Evolutionary conservation across 1,140 invertebrate genomes (phyloP).

Genomic region (Popillia japonica): DNA sequence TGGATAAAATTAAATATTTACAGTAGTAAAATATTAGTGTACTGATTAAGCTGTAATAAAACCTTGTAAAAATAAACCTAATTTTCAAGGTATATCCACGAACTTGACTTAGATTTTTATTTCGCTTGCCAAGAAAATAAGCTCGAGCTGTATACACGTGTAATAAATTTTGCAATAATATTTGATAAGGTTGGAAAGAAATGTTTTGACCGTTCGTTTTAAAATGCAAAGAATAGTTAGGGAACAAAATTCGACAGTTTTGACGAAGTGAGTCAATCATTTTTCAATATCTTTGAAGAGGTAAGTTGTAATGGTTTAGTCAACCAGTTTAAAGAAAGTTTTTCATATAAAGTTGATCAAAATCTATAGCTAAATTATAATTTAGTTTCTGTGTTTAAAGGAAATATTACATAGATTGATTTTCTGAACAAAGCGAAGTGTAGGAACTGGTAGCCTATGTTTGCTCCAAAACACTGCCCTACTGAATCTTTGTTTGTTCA

Average conservation of each 20-base stretch:
- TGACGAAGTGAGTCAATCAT: background rate
- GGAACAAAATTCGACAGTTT: background rate
- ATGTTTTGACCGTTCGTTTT: background rate
- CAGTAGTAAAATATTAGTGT: constrained; percentile 15
- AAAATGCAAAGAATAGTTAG: background rate
- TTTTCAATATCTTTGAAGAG: no score
- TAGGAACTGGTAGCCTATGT: no score
- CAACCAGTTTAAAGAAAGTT: no score
- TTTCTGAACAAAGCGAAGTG: no score
- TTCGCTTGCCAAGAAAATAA: background rate
- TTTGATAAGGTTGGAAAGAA: background rate
- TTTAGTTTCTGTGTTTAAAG: no score
- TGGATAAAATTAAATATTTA: constrained; percentile 17
- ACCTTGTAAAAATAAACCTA: constrained; percentile 6
- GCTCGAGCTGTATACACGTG: background rate
- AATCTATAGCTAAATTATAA: no score
- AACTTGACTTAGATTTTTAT: constrained; percentile 19
- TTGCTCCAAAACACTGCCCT: no score
- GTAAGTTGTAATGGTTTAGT: no score
- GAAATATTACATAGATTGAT: no score
- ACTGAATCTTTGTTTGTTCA: no score
- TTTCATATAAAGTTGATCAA: no score
- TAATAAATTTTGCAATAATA: constrained; percentile 16
- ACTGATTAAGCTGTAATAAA: constrained; percentile 15
- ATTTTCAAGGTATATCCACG: constrained; percentile 3